These are phyloP conservation scores for Etheostoma spectabile DNA, from an alignment of 2,113 vertebrate species.

Conservation along the genomic window DNA sequence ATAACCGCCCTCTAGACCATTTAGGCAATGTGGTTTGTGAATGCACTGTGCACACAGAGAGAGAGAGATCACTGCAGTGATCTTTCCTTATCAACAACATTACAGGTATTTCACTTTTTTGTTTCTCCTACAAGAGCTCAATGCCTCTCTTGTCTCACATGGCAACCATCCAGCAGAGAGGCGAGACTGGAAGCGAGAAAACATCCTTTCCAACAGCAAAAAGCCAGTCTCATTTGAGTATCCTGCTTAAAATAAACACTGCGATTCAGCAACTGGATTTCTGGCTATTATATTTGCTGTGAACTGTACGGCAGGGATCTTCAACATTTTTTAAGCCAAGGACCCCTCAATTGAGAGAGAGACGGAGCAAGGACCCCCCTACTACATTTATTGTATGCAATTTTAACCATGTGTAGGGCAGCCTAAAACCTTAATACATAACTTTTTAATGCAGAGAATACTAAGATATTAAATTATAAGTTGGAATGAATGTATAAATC, in stretches of 20 bases:
- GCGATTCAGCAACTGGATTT: conserved; percentile 22
- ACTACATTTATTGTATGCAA: too few species aligned
- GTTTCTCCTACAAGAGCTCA: conserved; percentile 5
- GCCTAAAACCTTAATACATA: too few species aligned
- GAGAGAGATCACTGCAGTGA: conserved; percentile 14
- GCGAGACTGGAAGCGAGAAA: conserved; percentile 30
- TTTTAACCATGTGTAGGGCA: too few species aligned
- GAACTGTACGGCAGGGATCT: not conserved
- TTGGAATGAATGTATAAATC: too few species aligned
- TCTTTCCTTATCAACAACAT: conserved; percentile 10
- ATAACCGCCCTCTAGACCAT: conserved; percentile 4
- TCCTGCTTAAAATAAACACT: conserved; percentile 39
- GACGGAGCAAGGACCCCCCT: too few species aligned
- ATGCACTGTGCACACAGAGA: conserved; percentile 37
- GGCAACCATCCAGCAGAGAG: conserved; percentile 31
- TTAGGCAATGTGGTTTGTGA: conserved; percentile 52
- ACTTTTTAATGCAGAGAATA: too few species aligned
- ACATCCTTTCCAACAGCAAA: conserved; percentile 15
- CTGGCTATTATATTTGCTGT: conserved; percentile 30
- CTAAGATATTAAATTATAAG: too few species aligned
- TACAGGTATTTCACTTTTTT: not conserved
- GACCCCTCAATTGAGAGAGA: too few species aligned
- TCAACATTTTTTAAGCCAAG: too few species aligned
- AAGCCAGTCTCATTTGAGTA: conserved; percentile 13
- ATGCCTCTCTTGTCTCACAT: conserved; percentile 10